These are phyloP conservation scores for Pseudomyrmex gracilis DNA, from an alignment of 1,140 invertebrate genomes.

Conservation along the genomic window DNA sequence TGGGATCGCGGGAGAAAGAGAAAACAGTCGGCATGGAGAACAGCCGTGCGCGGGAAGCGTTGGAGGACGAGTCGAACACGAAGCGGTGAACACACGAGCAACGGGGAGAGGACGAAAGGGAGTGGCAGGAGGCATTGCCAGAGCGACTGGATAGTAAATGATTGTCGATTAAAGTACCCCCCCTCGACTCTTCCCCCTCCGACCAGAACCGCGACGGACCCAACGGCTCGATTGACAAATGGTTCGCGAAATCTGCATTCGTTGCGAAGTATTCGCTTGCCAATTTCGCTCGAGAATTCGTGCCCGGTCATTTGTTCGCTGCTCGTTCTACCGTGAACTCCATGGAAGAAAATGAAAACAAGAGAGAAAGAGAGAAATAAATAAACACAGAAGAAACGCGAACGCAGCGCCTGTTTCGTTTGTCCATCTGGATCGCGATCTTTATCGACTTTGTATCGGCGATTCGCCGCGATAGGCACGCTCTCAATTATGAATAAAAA, in stretches of 20 bases:
- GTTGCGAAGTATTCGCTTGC: constrained; percentile 74
- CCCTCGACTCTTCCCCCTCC: constrained; percentile 20
- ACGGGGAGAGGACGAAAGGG: constrained; percentile 15
- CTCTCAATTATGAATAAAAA: constrained; percentile 5
- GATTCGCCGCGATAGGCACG: constrained; percentile 32
- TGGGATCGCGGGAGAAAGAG: constrained; percentile 38
- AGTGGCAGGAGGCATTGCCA: background rate
- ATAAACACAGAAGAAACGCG: constrained; percentile 5
- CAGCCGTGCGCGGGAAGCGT: constrained; percentile 1
- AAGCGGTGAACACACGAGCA: constrained; percentile 50
- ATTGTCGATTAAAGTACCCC: constrained; percentile 83
- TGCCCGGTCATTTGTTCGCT: constrained; percentile 71
- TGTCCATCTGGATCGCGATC: constrained; percentile 39
- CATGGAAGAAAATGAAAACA: constrained; percentile 65
- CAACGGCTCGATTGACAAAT: constrained; percentile 80
- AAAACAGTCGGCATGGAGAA: constrained; percentile 35
- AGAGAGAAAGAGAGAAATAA: constrained; percentile 30
- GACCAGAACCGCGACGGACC: constrained; percentile 52
- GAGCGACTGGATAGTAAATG: constrained; percentile 79
- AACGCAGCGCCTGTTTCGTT: constrained; percentile 18
- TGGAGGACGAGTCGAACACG: constrained; percentile 27
- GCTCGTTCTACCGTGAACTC: constrained; percentile 67
- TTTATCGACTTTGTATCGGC: constrained; percentile 22
- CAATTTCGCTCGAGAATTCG: constrained; percentile 68
- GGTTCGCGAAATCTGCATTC: constrained; percentile 82